Evolutionary conservation across 2,797 vertebrate genomes (phyloP), one percentile per base, ranked within the genome.

Genomic region (Coluber constrictor): DNA sequence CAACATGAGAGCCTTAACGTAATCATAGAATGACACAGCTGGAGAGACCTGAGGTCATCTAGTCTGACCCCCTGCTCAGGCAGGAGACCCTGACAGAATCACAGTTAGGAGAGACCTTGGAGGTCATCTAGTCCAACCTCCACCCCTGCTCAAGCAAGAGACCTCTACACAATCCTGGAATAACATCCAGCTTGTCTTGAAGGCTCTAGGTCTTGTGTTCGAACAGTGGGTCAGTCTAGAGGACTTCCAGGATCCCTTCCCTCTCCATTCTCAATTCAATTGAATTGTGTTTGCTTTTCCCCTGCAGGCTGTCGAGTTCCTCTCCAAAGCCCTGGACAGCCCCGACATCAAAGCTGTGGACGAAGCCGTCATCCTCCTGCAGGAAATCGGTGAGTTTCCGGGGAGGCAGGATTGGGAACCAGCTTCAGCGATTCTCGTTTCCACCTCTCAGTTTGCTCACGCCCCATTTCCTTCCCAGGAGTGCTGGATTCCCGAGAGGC

Each of bases 271-370:
- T 3, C 15, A 18, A 8, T 37, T 32, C 15, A 6, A 7, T 70
- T 16, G n/a, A 70, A 70, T 15, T n/a, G 2, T 1, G 0, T 91
- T 18, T 91, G 27, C 16, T 59, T 4, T 94, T 27, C 3, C 51
- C 4, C 93, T 90, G 15, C 18, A 99, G 99, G 99, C 99, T 11
- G 98, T 98, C 54, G 98, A 99, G 61, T 99, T 99, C 97, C 97
- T 99, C 66, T 99, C 99, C 55, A 98, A 99, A 96, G 99, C 99
- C 29, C 97, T 99, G 96, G 99, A 99, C 96, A 98, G 98, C 96
- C 99, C 99, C 1, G 98, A 98, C 54, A 97, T 94, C 74, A 97
- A 97, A 89, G 98, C 99, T 0, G 98, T 99, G 93, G 97, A 96
- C 18, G 98, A 98, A 51, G 99, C 99, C 0, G 98, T 99, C 92